Percentiles rank a stretch among this genome's conserved stretches.
Evolutionary conservation across 1,140 invertebrate genomes (phyloP).

Genomic region (Aphis gossypii): DNA sequence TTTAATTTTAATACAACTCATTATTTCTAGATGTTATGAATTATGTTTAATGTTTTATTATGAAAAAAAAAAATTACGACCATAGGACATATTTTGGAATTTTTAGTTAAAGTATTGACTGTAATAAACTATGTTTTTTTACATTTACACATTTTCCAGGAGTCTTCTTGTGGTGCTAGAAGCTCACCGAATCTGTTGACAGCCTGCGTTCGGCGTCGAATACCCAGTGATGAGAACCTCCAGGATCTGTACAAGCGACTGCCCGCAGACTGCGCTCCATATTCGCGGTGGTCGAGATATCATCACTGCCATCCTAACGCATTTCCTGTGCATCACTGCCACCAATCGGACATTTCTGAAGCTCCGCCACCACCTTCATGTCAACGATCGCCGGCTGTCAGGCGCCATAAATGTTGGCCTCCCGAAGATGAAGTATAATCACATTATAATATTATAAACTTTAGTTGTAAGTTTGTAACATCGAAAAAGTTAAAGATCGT

Average conservation of each 20-base stretch:
- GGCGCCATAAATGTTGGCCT: constrained; percentile 47
- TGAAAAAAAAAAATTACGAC: background rate
- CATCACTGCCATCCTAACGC: constrained; percentile 50
- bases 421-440: constrained; percentile 42
- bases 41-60: no score
- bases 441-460: background rate
- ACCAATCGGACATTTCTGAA: background rate
- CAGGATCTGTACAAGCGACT: constrained; percentile 67
- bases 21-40: background rate
- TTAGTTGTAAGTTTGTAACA: background rate
- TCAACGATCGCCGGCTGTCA: background rate
- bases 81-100: background rate
- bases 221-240: constrained; percentile 86
- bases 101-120: background rate
- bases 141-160: constrained; percentile 58
- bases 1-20: background rate
- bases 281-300: constrained; percentile 69
- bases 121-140: background rate
- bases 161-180: constrained; percentile 67
- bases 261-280: constrained; percentile 73
- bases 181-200: constrained; percentile 78
- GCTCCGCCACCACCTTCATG: background rate
- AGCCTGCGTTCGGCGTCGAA: constrained; percentile 81
- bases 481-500: background rate
- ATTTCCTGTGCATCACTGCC: constrained; percentile 36